A percentile compares a stretch with the other conserved stretches of the same genome.
These are phyloP conservation scores for Malurus leucopterus DNA, from an alignment of 2,797 vertebrate genomes.

Conservation along the genomic window DNA sequence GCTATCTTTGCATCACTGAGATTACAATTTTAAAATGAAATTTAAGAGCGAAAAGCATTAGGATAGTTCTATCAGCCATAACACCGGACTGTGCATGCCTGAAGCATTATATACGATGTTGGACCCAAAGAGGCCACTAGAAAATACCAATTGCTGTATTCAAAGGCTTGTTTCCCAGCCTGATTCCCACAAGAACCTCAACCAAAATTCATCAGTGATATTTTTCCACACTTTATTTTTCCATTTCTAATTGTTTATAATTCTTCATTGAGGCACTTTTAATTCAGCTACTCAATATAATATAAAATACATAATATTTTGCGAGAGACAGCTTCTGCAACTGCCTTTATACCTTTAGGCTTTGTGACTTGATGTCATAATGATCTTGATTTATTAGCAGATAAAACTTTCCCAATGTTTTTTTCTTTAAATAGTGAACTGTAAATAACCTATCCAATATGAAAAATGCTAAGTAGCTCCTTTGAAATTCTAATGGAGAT, in stretches of 20 bases:
- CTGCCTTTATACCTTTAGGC: neutral
- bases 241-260: neutral
- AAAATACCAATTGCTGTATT: neutral
- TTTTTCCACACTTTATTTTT: neutral
- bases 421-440: constrained; percentile 37
- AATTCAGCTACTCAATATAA: neutral
- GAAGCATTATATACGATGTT: neutral
- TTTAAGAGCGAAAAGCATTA: neutral
- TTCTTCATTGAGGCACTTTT: neutral
- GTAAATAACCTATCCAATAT: constrained; percentile 35
- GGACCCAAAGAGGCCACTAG: neutral
- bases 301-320: neutral
- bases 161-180: neutral
- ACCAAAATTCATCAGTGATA: neutral
- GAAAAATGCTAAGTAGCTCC: constrained; percentile 15
- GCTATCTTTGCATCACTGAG: neutral
- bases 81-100: neutral
- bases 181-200: neutral
- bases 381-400: neutral
- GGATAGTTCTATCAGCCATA: neutral
- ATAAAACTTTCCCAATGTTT: constrained; percentile 1
- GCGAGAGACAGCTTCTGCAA: neutral
- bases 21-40: neutral
- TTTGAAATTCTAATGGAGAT: constrained; percentile 36
- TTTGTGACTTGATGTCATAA: neutral